Evolutionary conservation across 2,888 invertebrate species (phyloP), one percentile per base, ranked within the genome.

Genomic region (Mamestra brassicae): DNA sequence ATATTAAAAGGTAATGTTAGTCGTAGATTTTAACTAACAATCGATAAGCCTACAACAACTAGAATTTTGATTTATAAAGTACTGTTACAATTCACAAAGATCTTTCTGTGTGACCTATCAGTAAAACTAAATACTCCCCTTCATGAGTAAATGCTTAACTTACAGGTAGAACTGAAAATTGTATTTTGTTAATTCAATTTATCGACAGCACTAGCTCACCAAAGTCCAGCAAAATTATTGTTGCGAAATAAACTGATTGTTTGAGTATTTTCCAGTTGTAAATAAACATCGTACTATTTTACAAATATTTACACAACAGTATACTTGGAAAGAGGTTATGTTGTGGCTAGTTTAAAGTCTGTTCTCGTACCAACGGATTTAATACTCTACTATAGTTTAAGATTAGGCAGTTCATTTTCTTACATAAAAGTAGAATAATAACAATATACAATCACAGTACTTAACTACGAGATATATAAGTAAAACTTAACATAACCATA

Each of bases 381-480:
- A 66, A n/a, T 73, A 55, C 11, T 63, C 45, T 47, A 57, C 17
- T 26, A 38, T 45, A 71, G 26, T 62, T 52, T 57, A 73, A 45
- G 10, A 50, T 52, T 64, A 74, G 79, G 83, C 73, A 73, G 70
- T 78, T 60, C 57, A 62, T 68, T 83, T 42, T 36, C 38, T 74
- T 64, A 61, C 60, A 62, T 71, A 69, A 45, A 73, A 38, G 4
- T 71, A 71, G 26, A 61, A 45, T 45, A 26, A 62, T 61, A 61
- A 62, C 17, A 38, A 45, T 55, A 69, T 62, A 71, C 52, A 84
- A 80, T 84, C 81, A 84, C 82, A 82, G 82, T 66, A 65, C 50
- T 60, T 69, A 82, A 72, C 71, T 70, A 80, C 76, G 67, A 82
- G 71, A 69, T 78, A 76, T 5, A 72, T 52, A 66, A 65, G 34